These are phyloP conservation scores for Lingula anatina DNA, from an alignment of 2,888 invertebrate species.

Conservation along the genomic window DNA sequence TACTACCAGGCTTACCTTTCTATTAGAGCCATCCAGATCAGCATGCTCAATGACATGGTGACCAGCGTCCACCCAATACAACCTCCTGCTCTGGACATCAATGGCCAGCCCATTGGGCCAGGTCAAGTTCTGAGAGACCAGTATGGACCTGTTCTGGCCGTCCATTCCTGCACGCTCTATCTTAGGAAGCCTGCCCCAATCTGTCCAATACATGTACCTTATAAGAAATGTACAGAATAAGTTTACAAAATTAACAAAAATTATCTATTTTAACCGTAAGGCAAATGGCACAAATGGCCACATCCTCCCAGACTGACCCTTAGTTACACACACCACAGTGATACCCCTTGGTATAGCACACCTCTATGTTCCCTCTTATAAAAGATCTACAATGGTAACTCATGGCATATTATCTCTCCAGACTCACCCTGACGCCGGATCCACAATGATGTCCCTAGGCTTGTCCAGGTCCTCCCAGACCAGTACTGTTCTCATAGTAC, in stretches of 20 bases:
- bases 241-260: too few species aligned
- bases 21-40: slow-evolving; percentile 69
- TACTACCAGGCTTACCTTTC: slow-evolving; percentile 56
- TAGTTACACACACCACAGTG: too few species aligned
- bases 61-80: slow-evolving; percentile 86
- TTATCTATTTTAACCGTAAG: too few species aligned
- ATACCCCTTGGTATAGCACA: too few species aligned
- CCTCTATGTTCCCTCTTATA: too few species aligned
- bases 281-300: too few species aligned
- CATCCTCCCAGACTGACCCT: too few species aligned
- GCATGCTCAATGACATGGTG: slow-evolving; percentile 74
- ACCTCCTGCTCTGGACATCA: slow-evolving; percentile 63
- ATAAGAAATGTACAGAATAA: too few species aligned
- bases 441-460: slow-evolving; percentile 81
- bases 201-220: slow-evolving; percentile 84
- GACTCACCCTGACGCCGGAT: slow-evolving; percentile 63
- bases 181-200: slow-evolving; percentile 75
- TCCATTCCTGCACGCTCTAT: slow-evolving; percentile 87
- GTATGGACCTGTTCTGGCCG: slow-evolving; percentile 65
- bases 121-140: slow-evolving; percentile 62
- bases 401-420: neutral
- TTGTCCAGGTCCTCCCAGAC: slow-evolving; percentile 80
- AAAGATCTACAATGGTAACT: too few species aligned
- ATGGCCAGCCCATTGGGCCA: slow-evolving; percentile 85
- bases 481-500: slow-evolving; percentile 66